phyloP scores from a whole-genome alignment of 2,113 vertebrate genomes.

The Pseudolaguvia tuberculata region DNA sequence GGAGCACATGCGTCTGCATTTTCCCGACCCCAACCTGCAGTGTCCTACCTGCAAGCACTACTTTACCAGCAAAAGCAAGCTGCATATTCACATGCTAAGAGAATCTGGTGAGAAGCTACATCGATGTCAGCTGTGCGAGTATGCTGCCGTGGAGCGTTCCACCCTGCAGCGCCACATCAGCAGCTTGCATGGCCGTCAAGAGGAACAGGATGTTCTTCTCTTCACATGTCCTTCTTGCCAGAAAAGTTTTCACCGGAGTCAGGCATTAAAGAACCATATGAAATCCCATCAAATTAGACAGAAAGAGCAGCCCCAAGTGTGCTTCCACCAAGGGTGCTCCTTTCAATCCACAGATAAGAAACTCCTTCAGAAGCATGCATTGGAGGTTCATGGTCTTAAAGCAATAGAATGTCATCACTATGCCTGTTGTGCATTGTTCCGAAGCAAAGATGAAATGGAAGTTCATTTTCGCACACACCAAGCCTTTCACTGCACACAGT shows the following conservation, averaged over 20 bases:
- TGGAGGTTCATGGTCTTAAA: slow-evolving; percentile 70
- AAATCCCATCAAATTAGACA: slow-evolving; percentile 73
- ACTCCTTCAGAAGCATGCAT: slow-evolving; percentile 75
- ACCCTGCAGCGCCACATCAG: slow-evolving; percentile 84
- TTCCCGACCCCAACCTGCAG: slow-evolving; percentile 87
- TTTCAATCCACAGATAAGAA: slow-evolving; percentile 71
- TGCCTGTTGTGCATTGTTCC: slow-evolving; percentile 78
- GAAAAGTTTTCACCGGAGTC: slow-evolving; percentile 81
- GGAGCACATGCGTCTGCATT: slow-evolving; percentile 89
- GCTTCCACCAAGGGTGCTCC: slow-evolving; percentile 76
- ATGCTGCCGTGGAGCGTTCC: slow-evolving; percentile 86
- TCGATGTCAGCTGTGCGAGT: slow-evolving; percentile 81
- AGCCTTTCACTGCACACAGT: slow-evolving; percentile 90
- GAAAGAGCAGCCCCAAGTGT: slow-evolving; percentile 65
- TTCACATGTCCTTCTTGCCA: slow-evolving; percentile 84
- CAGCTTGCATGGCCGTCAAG: slow-evolving; percentile 73
- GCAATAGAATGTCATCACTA: slow-evolving; percentile 84
- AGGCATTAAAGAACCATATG: slow-evolving; percentile 86
- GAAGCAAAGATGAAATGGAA: slow-evolving; percentile 77
- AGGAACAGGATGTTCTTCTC: slow-evolving; percentile 66
- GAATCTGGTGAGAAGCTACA: slow-evolving; percentile 84
- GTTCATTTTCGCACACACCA: slow-evolving; percentile 83
- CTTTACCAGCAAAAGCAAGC: slow-evolving; percentile 96
- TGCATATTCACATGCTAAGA: slow-evolving; percentile 84
- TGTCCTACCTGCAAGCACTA: slow-evolving; percentile 87